Conservation (phyloP, 2,113 vertebrate species). For the Addax nasomaculatus region DNA sequence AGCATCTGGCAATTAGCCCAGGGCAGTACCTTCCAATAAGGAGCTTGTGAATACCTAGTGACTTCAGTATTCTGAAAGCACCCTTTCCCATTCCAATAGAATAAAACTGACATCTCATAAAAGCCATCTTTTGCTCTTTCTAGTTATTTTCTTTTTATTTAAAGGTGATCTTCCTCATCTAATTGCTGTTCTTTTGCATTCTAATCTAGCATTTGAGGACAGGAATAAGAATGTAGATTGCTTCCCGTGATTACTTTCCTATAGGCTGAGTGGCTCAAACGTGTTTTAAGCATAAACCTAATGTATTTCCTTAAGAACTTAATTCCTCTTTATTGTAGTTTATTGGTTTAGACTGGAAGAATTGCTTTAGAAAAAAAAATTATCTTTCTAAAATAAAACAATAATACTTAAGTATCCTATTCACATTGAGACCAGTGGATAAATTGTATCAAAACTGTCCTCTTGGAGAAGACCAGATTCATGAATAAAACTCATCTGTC, state of each 20-base stretch:
- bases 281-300: neutral
- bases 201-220: neutral
- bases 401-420: neutral
- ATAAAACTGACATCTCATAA: neutral
- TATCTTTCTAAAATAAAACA: neutral
- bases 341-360: neutral
- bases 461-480: neutral
- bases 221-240: neutral
- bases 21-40: neutral
- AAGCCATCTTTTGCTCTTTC: neutral
- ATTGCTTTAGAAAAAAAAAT: neutral
- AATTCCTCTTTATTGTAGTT: neutral
- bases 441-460: neutral
- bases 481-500: neutral
- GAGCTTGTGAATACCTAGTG: neutral
- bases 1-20: slow-evolving; percentile 31
- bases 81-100: neutral
- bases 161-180: neutral
- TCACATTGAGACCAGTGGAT: neutral
- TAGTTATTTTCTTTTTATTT: neutral
- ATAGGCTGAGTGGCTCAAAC: neutral
- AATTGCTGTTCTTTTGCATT: neutral
- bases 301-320: neutral
- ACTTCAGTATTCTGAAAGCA: neutral
- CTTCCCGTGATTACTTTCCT: neutral